These are phyloP conservation scores for Magallana angulata DNA, from an alignment of 1,140 invertebrate genomes.

Conservation along the genomic window DNA sequence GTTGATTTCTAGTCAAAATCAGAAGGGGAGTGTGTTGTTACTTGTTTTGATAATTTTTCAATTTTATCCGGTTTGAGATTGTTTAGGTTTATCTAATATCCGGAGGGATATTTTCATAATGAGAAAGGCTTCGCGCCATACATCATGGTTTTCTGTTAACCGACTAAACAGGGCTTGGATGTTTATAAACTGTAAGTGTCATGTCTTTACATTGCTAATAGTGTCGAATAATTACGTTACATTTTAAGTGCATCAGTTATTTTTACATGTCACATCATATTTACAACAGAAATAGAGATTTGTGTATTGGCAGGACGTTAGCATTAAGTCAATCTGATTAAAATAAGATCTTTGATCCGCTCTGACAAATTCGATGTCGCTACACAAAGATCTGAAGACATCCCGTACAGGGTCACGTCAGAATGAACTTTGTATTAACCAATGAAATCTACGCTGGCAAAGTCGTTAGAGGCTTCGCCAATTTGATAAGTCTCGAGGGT, in stretches of 20 bases:
- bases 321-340: not conserved
- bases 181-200: constrained; percentile 13
- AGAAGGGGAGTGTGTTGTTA: constrained; percentile 34
- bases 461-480: no score
- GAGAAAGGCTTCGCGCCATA: not conserved
- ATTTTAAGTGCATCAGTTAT: not conserved
- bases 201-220: not conserved
- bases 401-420: no score
- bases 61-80: not conserved
- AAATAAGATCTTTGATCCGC: no score
- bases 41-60: not conserved
- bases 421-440: no score
- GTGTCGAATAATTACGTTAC: not conserved
- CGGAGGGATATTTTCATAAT: no score
- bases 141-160: not conserved
- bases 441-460: no score
- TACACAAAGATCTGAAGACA: no score
- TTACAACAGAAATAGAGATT: not conserved
- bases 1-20: constrained; percentile 31
- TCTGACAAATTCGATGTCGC: no score
- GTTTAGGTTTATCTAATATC: no score
- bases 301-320: not conserved
- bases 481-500: no score
- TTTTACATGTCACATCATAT: not conserved
- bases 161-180: not conserved